These are phyloP conservation scores for Pangasius krempfi DNA, from an alignment of 2,797 vertebrate genomes.

Conservation along the genomic window DNA sequence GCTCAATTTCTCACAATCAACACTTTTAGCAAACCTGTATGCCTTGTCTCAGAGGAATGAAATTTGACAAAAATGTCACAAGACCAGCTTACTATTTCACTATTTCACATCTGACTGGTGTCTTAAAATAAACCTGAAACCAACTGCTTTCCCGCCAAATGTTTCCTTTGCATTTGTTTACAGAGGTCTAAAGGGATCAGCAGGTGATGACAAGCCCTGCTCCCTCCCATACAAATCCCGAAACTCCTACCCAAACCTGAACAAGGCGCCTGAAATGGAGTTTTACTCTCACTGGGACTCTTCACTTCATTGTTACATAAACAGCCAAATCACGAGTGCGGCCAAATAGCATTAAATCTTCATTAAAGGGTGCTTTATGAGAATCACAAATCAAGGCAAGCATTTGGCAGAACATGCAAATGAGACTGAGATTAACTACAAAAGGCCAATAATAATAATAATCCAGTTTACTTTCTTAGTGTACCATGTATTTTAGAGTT, in stretches of 20 bases:
- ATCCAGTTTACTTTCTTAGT: not conserved
- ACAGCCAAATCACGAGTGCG: not conserved
- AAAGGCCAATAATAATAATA: not conserved
- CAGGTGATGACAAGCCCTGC: constrained; percentile 66
- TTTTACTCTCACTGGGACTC: constrained; percentile 21
- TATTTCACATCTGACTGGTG: constrained; percentile 19
- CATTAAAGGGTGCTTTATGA: constrained; percentile 2
- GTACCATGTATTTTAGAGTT: not conserved
- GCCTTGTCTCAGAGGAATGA: not conserved
- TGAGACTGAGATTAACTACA: not conserved
- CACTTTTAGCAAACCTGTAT: not conserved
- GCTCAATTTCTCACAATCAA: constrained; percentile 1
- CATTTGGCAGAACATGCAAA: constrained; percentile 27
- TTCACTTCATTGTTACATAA: constrained; percentile 16
- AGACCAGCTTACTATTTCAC: constrained; percentile 9
- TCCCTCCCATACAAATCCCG: constrained; percentile 31
- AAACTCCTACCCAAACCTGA: constrained; percentile 29
- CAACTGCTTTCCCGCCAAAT: constrained; percentile 70
- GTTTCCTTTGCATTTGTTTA: constrained; percentile 68
- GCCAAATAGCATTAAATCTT: constrained; percentile 12
- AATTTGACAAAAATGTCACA: not conserved
- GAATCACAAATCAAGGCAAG: constrained; percentile 11
- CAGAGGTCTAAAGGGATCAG: constrained; percentile 53
- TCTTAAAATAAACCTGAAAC: constrained; percentile 49
- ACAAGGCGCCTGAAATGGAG: constrained; percentile 22